phyloP scores from a whole-genome alignment of 2,797 vertebrate species.

The Hydrolagus colliei region DNA sequence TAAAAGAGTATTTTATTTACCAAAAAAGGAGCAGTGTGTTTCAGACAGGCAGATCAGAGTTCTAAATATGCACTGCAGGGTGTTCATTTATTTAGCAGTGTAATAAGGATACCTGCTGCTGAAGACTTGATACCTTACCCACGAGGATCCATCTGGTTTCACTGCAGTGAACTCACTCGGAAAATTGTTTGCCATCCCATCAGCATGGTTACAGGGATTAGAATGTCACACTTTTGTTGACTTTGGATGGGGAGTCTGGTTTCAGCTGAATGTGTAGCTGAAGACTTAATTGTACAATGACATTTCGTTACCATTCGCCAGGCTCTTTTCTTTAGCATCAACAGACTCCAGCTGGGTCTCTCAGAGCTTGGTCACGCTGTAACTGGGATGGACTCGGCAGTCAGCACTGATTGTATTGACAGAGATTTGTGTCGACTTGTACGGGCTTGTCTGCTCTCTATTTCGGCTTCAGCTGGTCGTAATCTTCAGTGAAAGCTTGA shows the following conservation, averaged over 20 bases:
- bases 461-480: background rate
- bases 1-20: background rate
- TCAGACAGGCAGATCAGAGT: background rate
- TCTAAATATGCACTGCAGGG: background rate
- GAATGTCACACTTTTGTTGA: slow-evolving; percentile 26
- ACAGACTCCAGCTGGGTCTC: slow-evolving; percentile 34
- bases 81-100: background rate
- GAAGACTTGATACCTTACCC: background rate
- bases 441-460: slow-evolving; percentile 39
- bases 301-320: slow-evolving; percentile 17
- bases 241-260: slow-evolving; percentile 5
- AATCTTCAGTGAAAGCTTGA: slow-evolving; percentile 10
- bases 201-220: slow-evolving; percentile 4
- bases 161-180: background rate
- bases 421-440: slow-evolving; percentile 38
- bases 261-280: slow-evolving; percentile 16
- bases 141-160: slow-evolving; percentile 16
- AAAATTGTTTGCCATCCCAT: slow-evolving; percentile 28
- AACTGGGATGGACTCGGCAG: slow-evolving; percentile 7
- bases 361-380: slow-evolving; percentile 4
- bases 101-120: background rate
- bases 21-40: background rate
- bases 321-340: slow-evolving; percentile 34
- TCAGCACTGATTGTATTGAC: slow-evolving; percentile 19
- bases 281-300: slow-evolving; percentile 31